phyloP scores from a whole-genome alignment of 1,140 invertebrate genomes.

The Brachystomella parvula region DNA sequence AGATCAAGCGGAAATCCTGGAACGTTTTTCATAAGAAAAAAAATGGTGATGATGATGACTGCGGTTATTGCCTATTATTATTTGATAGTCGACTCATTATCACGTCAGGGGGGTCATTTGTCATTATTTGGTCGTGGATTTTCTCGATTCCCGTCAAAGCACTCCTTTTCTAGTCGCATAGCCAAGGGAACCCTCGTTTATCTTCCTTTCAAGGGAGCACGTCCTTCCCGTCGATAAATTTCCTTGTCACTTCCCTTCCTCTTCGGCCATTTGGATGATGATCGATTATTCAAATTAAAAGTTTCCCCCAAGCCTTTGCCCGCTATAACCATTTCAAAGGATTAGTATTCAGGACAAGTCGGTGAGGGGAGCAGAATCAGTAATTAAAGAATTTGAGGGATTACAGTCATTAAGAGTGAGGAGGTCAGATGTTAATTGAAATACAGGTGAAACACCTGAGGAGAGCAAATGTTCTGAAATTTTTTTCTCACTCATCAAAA shows the following conservation, averaged over 20 bases:
- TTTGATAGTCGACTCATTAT: conserved; percentile 17
- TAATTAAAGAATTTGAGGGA: no score
- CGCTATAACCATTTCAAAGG: background rate
- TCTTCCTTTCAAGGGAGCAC: background rate
- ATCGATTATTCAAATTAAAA: conserved; percentile 13
- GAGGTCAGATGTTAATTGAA: no score
- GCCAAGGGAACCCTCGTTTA: background rate
- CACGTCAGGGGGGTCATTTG: conserved; percentile 12
- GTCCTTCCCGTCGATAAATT: background rate
- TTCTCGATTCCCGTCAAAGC: background rate
- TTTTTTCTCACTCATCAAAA: no score
- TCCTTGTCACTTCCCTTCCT: background rate
- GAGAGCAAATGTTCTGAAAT: no score
- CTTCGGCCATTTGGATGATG: background rate
- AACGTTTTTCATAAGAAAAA: background rate
- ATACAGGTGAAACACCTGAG: no score
- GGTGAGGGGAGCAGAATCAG: no score
- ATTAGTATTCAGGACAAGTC: no score
- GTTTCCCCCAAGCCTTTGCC: no score
- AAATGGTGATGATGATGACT: conserved; percentile 1
- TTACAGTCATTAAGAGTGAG: no score
- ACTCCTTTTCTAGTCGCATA: background rate
- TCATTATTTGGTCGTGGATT: conserved; percentile 10
- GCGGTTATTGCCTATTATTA: conserved; percentile 17
- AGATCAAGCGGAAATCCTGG: background rate